Conservation (phyloP, 2,888 invertebrate genomes). For the Pristionchus maxplancki region DNA sequence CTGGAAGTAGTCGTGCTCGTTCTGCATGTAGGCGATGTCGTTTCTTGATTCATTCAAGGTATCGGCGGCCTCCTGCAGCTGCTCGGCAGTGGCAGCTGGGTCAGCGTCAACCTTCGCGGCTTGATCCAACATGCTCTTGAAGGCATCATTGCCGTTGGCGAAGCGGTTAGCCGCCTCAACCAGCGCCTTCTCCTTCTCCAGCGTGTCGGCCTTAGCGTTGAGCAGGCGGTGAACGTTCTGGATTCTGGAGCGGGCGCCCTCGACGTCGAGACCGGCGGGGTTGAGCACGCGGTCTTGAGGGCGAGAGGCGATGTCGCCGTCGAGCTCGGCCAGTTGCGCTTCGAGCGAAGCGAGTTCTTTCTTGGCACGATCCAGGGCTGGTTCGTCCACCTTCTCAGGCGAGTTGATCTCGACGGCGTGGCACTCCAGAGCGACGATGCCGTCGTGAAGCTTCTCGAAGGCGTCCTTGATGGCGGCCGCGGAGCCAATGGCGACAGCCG, state of each 20-base stretch:
- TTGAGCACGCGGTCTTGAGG: constrained; percentile 29
- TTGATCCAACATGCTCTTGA: not conserved
- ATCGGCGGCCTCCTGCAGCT: not conserved
- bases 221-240: not conserved
- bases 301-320: not conserved
- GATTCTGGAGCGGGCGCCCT: not conserved
- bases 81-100: not conserved
- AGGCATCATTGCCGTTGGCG: not conserved
- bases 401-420: not conserved
- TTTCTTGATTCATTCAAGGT: not conserved
- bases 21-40: not conserved
- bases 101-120: constrained; percentile 27
- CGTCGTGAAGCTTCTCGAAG: not conserved
- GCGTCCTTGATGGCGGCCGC: not conserved
- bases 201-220: not conserved
- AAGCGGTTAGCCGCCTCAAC: not conserved
- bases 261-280: constrained; percentile 9
- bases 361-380: not conserved
- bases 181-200: not conserved
- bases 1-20: constrained; percentile 8
- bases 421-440: not conserved
- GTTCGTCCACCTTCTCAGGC: not conserved
- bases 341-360: not conserved
- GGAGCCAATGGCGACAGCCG: not conserved
- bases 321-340: constrained; percentile 11